Evolutionary conservation across 2,888 invertebrate genomes (phyloP).

Genomic region (Drosophila diplacantha): DNA sequence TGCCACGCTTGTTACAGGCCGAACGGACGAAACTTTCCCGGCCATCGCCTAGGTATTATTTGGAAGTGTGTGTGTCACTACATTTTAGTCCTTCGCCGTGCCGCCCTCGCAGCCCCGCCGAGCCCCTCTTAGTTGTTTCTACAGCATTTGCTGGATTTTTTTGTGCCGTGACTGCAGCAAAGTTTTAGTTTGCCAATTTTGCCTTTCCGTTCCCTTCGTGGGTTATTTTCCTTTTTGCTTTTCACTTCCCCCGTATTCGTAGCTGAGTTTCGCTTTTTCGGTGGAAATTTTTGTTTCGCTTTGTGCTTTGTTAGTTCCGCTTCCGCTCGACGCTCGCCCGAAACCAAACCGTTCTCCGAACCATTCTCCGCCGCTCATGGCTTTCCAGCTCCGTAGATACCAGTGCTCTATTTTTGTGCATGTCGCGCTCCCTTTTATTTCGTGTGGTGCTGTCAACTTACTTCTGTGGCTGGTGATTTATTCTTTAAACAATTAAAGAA

Average conservation of each 20-base stretch:
- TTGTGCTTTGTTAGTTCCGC: constrained; percentile 72
- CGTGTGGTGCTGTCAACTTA: constrained; percentile 67
- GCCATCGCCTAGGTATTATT: constrained; percentile 25
- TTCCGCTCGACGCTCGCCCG: constrained; percentile 52
- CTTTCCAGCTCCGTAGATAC: constrained; percentile 14
- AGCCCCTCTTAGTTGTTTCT: not conserved
- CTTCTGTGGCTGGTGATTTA: constrained; percentile 63
- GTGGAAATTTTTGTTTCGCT: constrained; percentile 53
- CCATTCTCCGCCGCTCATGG: not conserved
- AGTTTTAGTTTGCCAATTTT: constrained; percentile 72
- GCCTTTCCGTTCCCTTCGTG: constrained; percentile 63
- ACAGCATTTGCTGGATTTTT: constrained; percentile 19
- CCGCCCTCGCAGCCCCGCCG: constrained; percentile 5
- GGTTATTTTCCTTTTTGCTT: constrained; percentile 39
- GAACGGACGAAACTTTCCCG: constrained; percentile 43
- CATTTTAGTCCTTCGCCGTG: constrained; percentile 24
- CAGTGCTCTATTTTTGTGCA: constrained; percentile 47
- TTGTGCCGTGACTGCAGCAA: constrained; percentile 63
- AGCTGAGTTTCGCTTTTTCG: constrained; percentile 36
- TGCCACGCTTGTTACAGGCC: constrained; percentile 58
- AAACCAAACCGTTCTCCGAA: constrained; percentile 14
- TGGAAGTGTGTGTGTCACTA: constrained; percentile 37
- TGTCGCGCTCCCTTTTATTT: constrained; percentile 55
- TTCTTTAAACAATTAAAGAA: constrained; percentile 71
- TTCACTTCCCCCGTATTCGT: constrained; percentile 27